Evolutionary conservation across 2,113 vertebrate species (phyloP), one percentile per base, ranked within the genome.

Genomic region (Mugil cephalus): DNA sequence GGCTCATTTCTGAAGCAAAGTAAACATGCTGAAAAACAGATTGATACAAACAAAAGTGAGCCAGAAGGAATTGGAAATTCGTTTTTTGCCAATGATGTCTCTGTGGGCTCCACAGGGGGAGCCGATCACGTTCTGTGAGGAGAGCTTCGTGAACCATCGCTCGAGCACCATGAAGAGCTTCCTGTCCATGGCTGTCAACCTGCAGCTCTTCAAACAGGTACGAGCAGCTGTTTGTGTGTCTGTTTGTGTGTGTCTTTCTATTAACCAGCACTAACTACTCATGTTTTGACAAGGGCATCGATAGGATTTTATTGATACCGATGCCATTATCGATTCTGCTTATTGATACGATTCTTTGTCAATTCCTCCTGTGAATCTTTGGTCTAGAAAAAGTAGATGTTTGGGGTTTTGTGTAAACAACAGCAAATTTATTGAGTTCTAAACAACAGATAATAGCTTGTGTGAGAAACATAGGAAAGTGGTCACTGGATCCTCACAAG

Each of bases 191-290:
- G 98, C 98, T 45, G 95, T 97, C 84, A 98, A 99, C 86, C 95
- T 99, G 83, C 98, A 99, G 39, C 96, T 99, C 63, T 99, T 99
- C 85, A 99, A 98, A 90, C 98, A 99, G 98, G 98, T 99, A 94
- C 62, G 55, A 68, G 74, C 45, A 35, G 17, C 48, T 69, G 69
- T 48, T 4, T 61, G n/a, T 45, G 24, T 43, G 10, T 53, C 30
- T 74, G 39, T 71, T 15, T 55, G 38, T 53, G 34, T n/a, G 10
- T 39, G 15, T 67, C 11, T 43, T 62, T 60, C 46, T 39, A 21
- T 46, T 6, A 18, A 21, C 10, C n/a, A 15, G 21, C 21, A 21
- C 24, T 18, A 35, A 56, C 35, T 38, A 8, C 39, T 13, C 7
- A 43, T 19, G 19, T 40, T 38, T n/a, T n/a, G n/a, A n/a, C n/a